Base-by-base conservation (phyloP, 2,888 invertebrate genomes). In the Drosophila robusta region DNA sequence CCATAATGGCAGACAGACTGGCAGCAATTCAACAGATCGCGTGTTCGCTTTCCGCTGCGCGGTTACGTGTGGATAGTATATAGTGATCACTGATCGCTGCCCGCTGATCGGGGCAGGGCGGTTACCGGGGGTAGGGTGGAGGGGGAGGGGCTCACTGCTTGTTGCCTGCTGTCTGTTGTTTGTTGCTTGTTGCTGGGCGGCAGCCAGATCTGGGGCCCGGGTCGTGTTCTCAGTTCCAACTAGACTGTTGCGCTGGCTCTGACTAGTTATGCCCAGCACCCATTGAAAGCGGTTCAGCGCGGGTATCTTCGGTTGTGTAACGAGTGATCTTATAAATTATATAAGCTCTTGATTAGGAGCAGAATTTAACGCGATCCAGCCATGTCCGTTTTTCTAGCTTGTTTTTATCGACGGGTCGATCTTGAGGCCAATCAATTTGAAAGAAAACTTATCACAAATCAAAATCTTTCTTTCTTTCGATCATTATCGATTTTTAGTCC, bases 1-100 rank as follows among this genome's bases (percentile, higher is more conserved):
- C 61, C 71, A 80, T 77, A 78, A 72, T 73, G 82, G 88, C 88
- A 86, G 86, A 86, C 86, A 88, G 84, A 80, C 76, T 86, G 88
- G 89, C 87, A 79, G 70, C 83, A 84, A 69, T 71, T 68, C 70
- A 78, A 71, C 58, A 62, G 74, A 87, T 87, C 78, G 75, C 81
- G 80, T 75, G 84, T 88, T 86, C 78, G 70, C 70, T 82, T 81
- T 85, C 77, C 79, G 82, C 62, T 62, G 41, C 60, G 45, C 62
- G 51, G 51, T 63, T 67, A 65, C 54, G 57, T 78, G 65, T 75
- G 68, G 49, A 32, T 63, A 34, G 44, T 34, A 51, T 39, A 16
- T 32, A 24, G 32, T 26, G 41, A 14, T 14, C 38, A 29, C 9
- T 42, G 34, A 51, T 44, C 34, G 34, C 7, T 11, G 12, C 12